A percentile compares a stretch with the other conserved stretches of the same genome.
Conservation (phyloP, 1,140 invertebrate genomes). For the Trichomalopsis sarcophagae region DNA sequence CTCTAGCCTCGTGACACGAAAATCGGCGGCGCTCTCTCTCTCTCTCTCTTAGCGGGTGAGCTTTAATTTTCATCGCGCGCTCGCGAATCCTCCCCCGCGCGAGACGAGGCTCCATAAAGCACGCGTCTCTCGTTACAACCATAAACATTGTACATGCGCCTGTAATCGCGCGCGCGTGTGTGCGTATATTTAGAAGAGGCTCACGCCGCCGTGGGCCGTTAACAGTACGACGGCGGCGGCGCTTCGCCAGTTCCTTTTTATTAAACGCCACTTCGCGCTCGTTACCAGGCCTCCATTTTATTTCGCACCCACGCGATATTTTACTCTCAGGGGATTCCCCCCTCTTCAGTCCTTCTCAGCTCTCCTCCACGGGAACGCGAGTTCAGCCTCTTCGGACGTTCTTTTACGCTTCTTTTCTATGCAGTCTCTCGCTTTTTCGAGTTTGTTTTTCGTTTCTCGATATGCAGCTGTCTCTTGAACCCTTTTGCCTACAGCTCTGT, state of each 20-base stretch:
- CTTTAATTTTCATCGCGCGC: conserved; percentile 56
- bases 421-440: background rate
- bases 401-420: conserved; percentile 17
- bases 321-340: conserved; percentile 57
- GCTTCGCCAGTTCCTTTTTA: conserved; percentile 55
- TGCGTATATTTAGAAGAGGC: background rate
- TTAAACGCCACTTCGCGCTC: conserved; percentile 60
- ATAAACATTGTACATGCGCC: conserved; percentile 2
- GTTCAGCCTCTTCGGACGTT: conserved; percentile 24
- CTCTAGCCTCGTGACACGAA: background rate
- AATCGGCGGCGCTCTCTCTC: background rate
- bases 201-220: conserved; percentile 2
- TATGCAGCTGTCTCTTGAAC: no score
- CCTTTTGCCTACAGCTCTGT: no score
- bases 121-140: conserved; percentile 12
- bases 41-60: conserved; percentile 39
- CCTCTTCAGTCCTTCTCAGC: background rate
- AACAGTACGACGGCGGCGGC: conserved; percentile 11
- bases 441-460: conserved; percentile 7
- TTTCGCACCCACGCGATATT: conserved; percentile 71
- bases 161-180: background rate
- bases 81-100: background rate
- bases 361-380: background rate
- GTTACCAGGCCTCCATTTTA: conserved; percentile 67
- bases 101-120: conserved; percentile 22